A percentile compares a stretch with the other conserved stretches of the same genome.
Evolutionary conservation across 2,797 vertebrate genomes (phyloP).

Genomic region (Lutra lutra): DNA sequence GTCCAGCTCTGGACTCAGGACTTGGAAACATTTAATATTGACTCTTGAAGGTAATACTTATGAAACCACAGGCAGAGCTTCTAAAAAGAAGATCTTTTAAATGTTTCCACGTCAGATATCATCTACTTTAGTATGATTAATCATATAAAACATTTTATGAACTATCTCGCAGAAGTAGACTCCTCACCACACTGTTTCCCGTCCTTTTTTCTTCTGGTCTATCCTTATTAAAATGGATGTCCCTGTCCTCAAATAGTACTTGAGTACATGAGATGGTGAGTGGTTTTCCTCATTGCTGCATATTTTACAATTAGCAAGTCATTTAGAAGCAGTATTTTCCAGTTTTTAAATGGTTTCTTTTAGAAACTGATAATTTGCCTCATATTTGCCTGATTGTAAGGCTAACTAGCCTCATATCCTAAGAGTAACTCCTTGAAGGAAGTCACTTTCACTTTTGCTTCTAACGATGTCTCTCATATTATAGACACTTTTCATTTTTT

Average conservation of each 20-base stretch:
- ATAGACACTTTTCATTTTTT: background rate
- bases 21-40: background rate
- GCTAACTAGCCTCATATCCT: background rate
- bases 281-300: constrained; percentile 6
- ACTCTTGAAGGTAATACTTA: background rate
- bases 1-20: background rate
- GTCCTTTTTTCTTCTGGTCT: background rate
- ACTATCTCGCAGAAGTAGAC: background rate
- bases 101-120: background rate
- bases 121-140: background rate
- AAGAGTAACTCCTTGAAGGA: background rate
- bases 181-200: background rate
- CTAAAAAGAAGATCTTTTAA: background rate
- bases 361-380: constrained; percentile 30
- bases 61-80: constrained; percentile 15
- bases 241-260: constrained; percentile 17
- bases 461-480: background rate
- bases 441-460: constrained; percentile 9
- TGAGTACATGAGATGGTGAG: background rate
- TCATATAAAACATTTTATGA: constrained; percentile 4
- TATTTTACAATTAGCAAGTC: constrained; percentile 40
- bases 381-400: background rate
- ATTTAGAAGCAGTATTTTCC: constrained; percentile 46
- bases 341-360: constrained; percentile 41
- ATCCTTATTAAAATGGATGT: background rate